Conservation (phyloP, 2,113 vertebrate species). For the Pao palembangensis region DNA sequence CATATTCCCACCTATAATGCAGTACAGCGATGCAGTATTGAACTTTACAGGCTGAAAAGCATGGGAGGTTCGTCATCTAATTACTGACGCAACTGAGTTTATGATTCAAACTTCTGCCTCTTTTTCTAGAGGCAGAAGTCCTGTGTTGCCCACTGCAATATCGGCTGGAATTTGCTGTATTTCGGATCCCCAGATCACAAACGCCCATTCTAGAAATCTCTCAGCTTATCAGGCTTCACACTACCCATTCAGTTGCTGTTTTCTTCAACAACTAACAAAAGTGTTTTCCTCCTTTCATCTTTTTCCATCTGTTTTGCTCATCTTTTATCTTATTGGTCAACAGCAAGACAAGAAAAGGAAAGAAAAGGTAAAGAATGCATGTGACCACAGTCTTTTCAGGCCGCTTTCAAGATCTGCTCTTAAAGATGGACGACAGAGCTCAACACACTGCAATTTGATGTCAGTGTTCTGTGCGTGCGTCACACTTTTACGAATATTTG, state of each 20-base stretch:
- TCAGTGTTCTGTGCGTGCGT: background rate
- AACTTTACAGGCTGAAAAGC: background rate
- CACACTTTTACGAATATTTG: too few relatives aligned
- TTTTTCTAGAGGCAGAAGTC: background rate
- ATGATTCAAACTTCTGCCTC: too few relatives aligned
- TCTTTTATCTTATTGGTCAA: slow-evolving; percentile 28
- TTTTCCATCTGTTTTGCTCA: slow-evolving; percentile 31
- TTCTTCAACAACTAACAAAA: slow-evolving; percentile 24
- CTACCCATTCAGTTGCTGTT: background rate
- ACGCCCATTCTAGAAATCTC: background rate
- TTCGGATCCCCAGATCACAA: background rate
- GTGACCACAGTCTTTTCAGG: background rate
- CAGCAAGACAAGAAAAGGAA: slow-evolving; percentile 63
- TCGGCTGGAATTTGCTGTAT: slow-evolving; percentile 5
- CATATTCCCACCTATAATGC: slow-evolving; percentile 7
- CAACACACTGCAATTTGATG: background rate
- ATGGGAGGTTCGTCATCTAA: too few relatives aligned
- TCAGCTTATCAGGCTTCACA: background rate
- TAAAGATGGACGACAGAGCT: background rate
- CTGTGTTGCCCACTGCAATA: background rate
- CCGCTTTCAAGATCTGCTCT: background rate
- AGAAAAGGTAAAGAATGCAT: slow-evolving; percentile 57
- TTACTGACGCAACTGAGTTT: too few relatives aligned
- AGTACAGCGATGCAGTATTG: background rate
- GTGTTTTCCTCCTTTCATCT: slow-evolving; percentile 33